phyloP scores from a whole-genome alignment of 2,113 vertebrate genomes.

The Microtus ochrogaster region DNA sequence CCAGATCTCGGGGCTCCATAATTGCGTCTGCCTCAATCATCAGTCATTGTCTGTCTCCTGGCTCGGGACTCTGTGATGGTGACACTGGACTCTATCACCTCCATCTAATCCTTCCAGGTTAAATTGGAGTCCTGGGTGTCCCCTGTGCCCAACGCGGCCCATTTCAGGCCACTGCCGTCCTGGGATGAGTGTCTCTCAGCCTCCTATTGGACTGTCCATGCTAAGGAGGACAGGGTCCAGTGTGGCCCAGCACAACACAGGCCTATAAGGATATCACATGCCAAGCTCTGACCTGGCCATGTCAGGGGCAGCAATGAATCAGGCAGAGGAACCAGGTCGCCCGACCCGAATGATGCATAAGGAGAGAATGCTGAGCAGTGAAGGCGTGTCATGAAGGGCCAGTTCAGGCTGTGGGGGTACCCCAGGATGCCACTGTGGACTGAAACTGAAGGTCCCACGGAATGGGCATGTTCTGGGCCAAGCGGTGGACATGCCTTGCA shows the following conservation, averaged over 20 bases:
- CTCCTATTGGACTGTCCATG: too few relatives aligned
- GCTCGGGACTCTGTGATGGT: neutral
- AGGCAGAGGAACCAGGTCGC: neutral
- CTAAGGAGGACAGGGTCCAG: neutral
- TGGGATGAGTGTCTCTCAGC: neutral
- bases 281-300: neutral
- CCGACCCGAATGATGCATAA: neutral
- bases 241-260: neutral
- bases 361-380: neutral
- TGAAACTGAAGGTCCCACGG: rapidly evolving
- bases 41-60: too few relatives aligned
- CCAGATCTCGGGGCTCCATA: neutral
- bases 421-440: neutral
- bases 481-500: neutral
- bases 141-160: too few relatives aligned
- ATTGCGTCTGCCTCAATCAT: neutral
- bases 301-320: neutral
- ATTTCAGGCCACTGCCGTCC: neutral
- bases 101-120: neutral
- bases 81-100: neutral
- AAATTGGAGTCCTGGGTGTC: neutral
- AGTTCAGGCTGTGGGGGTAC: neutral
- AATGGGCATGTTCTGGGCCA: rapidly evolving
- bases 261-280: neutral
- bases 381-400: rapidly evolving